Conservation (phyloP, 2,113 vertebrate species). For the Pitta sordida region DNA sequence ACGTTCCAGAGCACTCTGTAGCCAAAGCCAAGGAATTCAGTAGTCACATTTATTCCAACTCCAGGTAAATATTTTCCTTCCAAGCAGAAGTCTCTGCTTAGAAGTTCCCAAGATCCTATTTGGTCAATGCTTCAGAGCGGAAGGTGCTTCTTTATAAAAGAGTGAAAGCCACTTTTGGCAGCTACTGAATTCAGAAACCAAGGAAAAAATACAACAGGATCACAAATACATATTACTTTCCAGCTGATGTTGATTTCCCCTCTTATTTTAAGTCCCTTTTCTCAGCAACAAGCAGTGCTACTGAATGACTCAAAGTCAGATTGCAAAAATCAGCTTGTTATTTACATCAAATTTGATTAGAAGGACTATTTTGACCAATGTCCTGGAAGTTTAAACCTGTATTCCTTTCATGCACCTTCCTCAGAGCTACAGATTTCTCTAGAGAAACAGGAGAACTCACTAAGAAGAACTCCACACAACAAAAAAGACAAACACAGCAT, state of each 20-base stretch:
- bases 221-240: background rate
- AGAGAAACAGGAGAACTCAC: fast-evolving
- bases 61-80: background rate
- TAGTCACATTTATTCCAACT: background rate
- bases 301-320: background rate
- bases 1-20: background rate
- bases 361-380: background rate
- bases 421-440: background rate
- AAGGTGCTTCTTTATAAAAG: background rate
- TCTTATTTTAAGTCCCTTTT: background rate
- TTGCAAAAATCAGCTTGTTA: background rate
- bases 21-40: background rate
- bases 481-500: background rate
- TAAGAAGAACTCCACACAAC: background rate
- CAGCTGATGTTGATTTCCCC: background rate
- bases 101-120: background rate
- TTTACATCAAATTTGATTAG: background rate
- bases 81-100: background rate
- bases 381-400: background rate
- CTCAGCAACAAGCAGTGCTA: background rate
- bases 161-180: background rate
- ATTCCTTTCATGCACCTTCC: background rate
- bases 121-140: background rate
- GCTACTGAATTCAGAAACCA: background rate
- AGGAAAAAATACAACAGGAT: background rate